These are phyloP conservation scores for Hylaeus volcanicus DNA, from an alignment of 1,140 invertebrate species.

Conservation along the genomic window DNA sequence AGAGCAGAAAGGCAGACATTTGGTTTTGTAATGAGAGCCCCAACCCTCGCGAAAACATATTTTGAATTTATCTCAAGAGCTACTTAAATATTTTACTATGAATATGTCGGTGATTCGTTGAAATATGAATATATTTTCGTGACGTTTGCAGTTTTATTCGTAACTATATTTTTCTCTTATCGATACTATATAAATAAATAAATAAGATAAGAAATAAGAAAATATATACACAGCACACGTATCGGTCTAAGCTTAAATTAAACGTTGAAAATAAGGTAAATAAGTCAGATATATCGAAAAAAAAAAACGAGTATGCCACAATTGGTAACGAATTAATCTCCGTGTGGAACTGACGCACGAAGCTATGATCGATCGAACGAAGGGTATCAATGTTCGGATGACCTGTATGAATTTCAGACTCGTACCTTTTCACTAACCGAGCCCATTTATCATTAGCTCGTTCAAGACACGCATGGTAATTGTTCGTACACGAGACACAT, in stretches of 20 bases:
- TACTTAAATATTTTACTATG: background rate
- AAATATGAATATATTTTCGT: no score
- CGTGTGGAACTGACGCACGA: background rate
- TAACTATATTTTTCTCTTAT: no score
- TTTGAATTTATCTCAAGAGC: background rate
- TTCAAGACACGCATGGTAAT: constrained; percentile 82
- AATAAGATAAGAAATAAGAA: no score
- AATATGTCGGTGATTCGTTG: no score
- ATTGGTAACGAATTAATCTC: background rate
- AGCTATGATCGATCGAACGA: background rate
- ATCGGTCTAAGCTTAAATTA: background rate
- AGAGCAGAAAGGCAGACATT: background rate
- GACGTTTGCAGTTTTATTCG: no score
- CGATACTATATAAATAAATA: no score
- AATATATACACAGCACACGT: no score
- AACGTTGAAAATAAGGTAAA: background rate
- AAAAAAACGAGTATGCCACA: background rate
- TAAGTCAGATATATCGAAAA: background rate
- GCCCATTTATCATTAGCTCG: background rate
- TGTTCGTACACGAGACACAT: constrained; percentile 89
- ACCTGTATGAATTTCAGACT: background rate
- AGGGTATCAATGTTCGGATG: background rate
- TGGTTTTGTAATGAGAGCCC: background rate
- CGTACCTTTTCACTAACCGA: no score
- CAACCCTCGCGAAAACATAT: background rate